Evolutionary conservation across 2,797 vertebrate genomes (phyloP), one percentile per base, ranked within the genome.

Genomic region (Leptatherina wallacei): DNA sequence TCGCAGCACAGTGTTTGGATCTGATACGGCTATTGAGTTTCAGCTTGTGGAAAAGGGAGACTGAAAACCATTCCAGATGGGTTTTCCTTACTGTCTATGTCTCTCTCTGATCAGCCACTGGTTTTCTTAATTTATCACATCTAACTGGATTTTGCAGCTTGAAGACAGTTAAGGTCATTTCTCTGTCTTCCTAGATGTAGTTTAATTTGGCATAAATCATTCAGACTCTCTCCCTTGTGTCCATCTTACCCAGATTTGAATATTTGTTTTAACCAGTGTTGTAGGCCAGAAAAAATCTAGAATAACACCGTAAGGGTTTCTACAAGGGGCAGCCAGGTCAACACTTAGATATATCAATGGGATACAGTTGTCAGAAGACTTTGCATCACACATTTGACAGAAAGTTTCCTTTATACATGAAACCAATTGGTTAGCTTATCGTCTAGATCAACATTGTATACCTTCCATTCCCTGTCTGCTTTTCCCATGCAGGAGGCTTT

Each of bases 181-280:
- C 29, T 70, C 61, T 27, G 22, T 86, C 81, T 83, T 80, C 16
- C 29, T 65, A 59, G 73, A 61, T 57, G 16, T 73, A 64, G 73
- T 88, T 92, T 73, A 81, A 83, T 83, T 75, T 75, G 61, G 61
- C 44, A 18, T 67, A 62, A 40, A 79, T 86, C 78, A 75, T 77
- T 84, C 81, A 61, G 71, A 71, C 65, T 64, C 44, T 33, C 56
- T 82, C 47, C 52, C 62, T 40, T 51, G 55, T 70, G 75, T 76
- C 68, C 63, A 54, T 69, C 62, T 80, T 64, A 79, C 68, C 83
- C 79, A 86, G 78, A 90, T 89, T 87, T 90, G 88, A 85, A 82
- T 84, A 85, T 91, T 92, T 91, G 83, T 82, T 88, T 92, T 85
- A 90, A 85, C 81, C 82, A 82, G 89, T 89, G 78, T 88, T 88